Conservation (phyloP, 2,888 invertebrate species). For the Lottia gigantea region DNA sequence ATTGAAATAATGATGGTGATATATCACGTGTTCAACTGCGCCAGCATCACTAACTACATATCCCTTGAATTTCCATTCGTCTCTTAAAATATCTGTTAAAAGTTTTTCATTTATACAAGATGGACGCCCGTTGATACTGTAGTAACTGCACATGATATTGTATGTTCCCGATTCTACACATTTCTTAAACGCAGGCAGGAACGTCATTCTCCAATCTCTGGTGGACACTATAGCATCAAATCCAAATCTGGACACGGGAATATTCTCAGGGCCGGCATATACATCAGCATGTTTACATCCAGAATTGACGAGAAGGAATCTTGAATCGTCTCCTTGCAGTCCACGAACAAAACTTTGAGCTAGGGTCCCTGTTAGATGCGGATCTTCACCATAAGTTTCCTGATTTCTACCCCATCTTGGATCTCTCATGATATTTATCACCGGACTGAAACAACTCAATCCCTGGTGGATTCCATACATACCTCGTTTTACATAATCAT, state of each 20-base stretch:
- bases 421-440: constrained; percentile 56
- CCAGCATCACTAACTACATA: constrained; percentile 57
- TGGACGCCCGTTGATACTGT: constrained; percentile 59
- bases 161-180: constrained; percentile 57
- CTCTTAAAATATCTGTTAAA: constrained; percentile 50
- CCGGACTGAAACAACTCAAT: constrained; percentile 52
- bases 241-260: constrained; percentile 41
- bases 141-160: constrained; percentile 61
- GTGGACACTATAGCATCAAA: constrained; percentile 48
- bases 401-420: constrained; percentile 55
- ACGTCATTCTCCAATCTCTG: constrained; percentile 53
- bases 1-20: constrained; percentile 39
- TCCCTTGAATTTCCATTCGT: constrained; percentile 54
- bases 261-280: constrained; percentile 60
- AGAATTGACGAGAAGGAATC: constrained; percentile 50
- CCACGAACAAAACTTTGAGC: constrained; percentile 48
- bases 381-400: constrained; percentile 63
- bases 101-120: constrained; percentile 54
- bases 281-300: constrained; percentile 62
- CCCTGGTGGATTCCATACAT: constrained; percentile 39
- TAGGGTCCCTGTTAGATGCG: constrained; percentile 46
- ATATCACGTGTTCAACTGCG: constrained; percentile 46
- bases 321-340: constrained; percentile 48
- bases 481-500: constrained; percentile 21
- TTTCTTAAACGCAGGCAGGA: constrained; percentile 54